Percentiles rank a stretch among this genome's conserved stretches.
Conservation (phyloP, 2,888 invertebrate species). For the Chirona hameri region DNA sequence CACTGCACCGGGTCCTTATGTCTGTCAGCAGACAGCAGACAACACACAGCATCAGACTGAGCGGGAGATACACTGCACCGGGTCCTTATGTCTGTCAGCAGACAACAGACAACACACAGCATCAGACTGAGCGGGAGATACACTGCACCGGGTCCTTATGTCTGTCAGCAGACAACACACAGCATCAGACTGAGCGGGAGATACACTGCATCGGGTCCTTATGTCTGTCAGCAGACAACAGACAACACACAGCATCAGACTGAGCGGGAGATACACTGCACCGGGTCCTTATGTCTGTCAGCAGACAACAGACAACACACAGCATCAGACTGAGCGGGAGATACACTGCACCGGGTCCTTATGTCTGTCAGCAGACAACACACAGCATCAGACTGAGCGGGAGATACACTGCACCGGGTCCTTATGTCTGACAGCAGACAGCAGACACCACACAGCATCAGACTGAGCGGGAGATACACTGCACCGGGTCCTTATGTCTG, state of each 20-base stretch:
- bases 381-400: slow-evolving; percentile 79
- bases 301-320: slow-evolving; percentile 61
- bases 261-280: too few species aligned
- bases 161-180: slow-evolving; percentile 53
- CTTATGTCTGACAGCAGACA: slow-evolving; percentile 68
- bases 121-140: slow-evolving; percentile 84
- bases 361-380: slow-evolving; percentile 60
- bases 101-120: slow-evolving; percentile 52
- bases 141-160: slow-evolving; percentile 95
- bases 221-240: slow-evolving; percentile 60
- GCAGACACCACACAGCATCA: slow-evolving; percentile 57
- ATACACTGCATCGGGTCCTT: slow-evolving; percentile 93
- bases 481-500: slow-evolving; percentile 93
- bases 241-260: too few species aligned
- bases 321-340: slow-evolving; percentile 81
- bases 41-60: slow-evolving; percentile 88
- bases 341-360: slow-evolving; percentile 93
- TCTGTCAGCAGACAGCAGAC: slow-evolving; percentile 66
- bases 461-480: slow-evolving; percentile 87
- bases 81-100: slow-evolving; percentile 78
- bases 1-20: too few species aligned
- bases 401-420: slow-evolving; percentile 92
- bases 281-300: too few species aligned
- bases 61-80: slow-evolving; percentile 88
- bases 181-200: slow-evolving; percentile 84